phyloP scores from a whole-genome alignment of 2,797 vertebrate genomes.

The Manis javanica region DNA sequence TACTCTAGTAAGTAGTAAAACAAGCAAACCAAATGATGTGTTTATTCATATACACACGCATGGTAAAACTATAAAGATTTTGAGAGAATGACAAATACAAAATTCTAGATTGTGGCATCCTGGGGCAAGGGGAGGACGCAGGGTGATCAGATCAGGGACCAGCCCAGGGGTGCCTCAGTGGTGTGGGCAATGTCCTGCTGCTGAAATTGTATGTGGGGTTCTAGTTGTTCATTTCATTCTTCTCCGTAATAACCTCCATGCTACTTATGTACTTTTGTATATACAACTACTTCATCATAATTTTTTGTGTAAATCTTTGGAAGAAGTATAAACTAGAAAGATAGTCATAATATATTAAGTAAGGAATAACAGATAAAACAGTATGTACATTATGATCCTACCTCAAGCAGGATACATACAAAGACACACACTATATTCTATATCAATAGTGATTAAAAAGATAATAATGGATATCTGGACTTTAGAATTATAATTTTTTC shows the following conservation, averaged over 20 bases:
- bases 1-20: not conserved
- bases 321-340: not conserved
- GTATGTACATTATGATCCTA: not conserved
- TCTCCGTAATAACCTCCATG: not conserved
- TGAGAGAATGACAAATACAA: not conserved
- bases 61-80: not conserved
- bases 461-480: not conserved
- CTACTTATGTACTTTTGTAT: not conserved
- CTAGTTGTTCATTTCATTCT: not conserved
- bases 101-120: not conserved
- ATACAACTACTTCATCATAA: not conserved
- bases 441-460: not conserved
- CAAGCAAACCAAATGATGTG: not conserved
- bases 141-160: not conserved
- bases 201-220: not conserved
- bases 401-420: not conserved
- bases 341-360: not conserved
- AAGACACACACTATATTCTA: not conserved
- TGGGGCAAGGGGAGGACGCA: not conserved
- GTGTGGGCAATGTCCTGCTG: not conserved
- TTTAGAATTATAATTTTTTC: not conserved
- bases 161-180: rapidly evolving
- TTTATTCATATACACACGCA: not conserved
- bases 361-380: not conserved
- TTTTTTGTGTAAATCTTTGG: not conserved